Percentiles rank a stretch among this genome's conserved stretches.
Conservation (phyloP, 53 echinoderm and acorn worm genomes). For the Crossaster papposus region DNA sequence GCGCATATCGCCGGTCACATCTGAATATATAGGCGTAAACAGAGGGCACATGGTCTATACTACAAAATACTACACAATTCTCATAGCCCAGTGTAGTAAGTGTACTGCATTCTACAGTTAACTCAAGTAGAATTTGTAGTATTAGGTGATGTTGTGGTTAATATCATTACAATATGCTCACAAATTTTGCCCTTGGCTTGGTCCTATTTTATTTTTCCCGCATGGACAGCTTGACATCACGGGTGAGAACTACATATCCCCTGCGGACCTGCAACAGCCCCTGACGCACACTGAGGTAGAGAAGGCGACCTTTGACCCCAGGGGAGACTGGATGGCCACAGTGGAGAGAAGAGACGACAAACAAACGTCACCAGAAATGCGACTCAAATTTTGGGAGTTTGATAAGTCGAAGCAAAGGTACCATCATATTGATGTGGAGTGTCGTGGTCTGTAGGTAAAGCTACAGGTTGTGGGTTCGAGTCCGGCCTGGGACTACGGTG, state of each 20-base stretch:
- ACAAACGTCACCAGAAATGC: constrained; percentile 71
- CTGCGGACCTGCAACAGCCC: constrained; percentile 72
- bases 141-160: too few relatives aligned
- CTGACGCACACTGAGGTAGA: constrained; percentile 84
- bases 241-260: constrained; percentile 87
- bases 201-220: background rate
- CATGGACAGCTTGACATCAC: constrained; percentile 81
- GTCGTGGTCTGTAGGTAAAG: too few relatives aligned
- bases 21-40: too few relatives aligned
- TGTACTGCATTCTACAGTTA: too few relatives aligned
- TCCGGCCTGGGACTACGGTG: too few relatives aligned
- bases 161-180: too few relatives aligned
- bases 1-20: too few relatives aligned
- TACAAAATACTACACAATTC: too few relatives aligned
- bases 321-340: constrained; percentile 86
- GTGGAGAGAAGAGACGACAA: constrained; percentile 81
- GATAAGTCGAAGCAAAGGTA: constrained; percentile 85
- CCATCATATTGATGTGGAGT: background rate
- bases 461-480: too few relatives aligned
- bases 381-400: constrained; percentile 92
- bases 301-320: constrained; percentile 76
- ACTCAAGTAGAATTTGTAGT: too few relatives aligned
- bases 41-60: too few relatives aligned
- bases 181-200: background rate
- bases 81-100: too few relatives aligned